Conservation (phyloP, 2,113 vertebrate genomes). For the Mustela nigripes region DNA sequence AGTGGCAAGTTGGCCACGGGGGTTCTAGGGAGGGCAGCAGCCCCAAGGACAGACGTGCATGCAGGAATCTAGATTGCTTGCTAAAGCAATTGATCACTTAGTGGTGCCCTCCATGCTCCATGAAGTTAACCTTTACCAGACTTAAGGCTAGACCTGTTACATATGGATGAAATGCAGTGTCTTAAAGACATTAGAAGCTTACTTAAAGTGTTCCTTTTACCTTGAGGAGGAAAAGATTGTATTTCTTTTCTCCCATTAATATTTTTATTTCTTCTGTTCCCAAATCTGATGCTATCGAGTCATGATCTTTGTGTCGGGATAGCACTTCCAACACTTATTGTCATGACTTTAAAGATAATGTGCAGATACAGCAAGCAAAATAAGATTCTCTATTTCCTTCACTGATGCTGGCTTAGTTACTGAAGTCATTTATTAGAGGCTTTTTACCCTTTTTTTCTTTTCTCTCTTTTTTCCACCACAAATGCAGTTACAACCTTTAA, state of each 20-base stretch:
- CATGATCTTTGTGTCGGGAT: background rate
- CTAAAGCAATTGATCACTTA: constrained; percentile 66
- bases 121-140: constrained; percentile 70
- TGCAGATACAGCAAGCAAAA: background rate
- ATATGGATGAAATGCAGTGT: constrained; percentile 64
- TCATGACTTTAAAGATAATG: background rate
- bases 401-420: background rate
- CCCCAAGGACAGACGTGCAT: background rate
- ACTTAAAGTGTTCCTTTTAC: constrained; percentile 52
- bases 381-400: background rate
- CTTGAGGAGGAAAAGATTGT: background rate
- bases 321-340: background rate
- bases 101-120: constrained; percentile 64
- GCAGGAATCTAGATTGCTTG: background rate
- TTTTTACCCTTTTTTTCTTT: background rate
- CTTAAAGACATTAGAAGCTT: constrained; percentile 51
- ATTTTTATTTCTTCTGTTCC: constrained; percentile 3
- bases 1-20: background rate
- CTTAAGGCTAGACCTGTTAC: constrained; percentile 61
- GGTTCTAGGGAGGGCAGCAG: background rate
- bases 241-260: background rate
- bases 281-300: background rate
- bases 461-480: background rate
- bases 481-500: background rate
- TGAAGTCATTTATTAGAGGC: background rate